Base-by-base conservation (phyloP, 2,113 vertebrate species). In the Corydoras sp. region DNA sequence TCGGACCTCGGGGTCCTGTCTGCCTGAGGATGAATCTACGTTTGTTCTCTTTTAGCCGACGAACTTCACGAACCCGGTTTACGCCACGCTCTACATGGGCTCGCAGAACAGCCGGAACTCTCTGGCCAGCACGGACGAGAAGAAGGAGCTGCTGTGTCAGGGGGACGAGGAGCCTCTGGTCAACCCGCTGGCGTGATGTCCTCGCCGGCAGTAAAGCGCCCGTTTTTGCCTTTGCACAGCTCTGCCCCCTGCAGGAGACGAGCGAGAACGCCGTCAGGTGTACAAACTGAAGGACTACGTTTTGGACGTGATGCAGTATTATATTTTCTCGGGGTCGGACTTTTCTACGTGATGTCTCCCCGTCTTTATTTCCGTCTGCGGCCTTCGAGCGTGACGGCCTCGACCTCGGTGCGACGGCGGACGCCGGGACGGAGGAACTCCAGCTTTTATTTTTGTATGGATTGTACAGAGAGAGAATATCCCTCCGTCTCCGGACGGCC, bases 251-350 rank as follows among this genome's bases (percentile, higher is more conserved):
- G 67, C 82, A 79, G 80, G 73, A 84, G 84, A 86, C 77, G 84
- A 83, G 82, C 68, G 72, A 82, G 81, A 91, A 86, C 86, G 89
- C 91, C 95, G 95, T 94, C 92, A 95, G 93, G 95, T 95, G 93
- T 96, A 97, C 92, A 97, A 94, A 89, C 95, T 92, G 92, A 95
- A 96, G 93, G 92, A 96, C 91, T 95, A 95, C 93, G 35, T 96
- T 97, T 97, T 97, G 91, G 96, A 98, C 93, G 93, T 95, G 93
- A 95, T 87, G 91, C 95, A 98, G 93, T 97, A 93, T 96, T 96
- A 93, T 92, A 92, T 90, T 90, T 87, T 88, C 83, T 80, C 87
- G 83, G 82, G 83, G 79, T 88, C 82, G 85, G 76, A 79, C 72
- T 90, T 89, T 91, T 90, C 81, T 90, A 89, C 83, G 83, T 83